These are phyloP conservation scores for Emydoidea blandingii DNA, from an alignment of 2,797 vertebrate genomes.

Conservation along the genomic window DNA sequence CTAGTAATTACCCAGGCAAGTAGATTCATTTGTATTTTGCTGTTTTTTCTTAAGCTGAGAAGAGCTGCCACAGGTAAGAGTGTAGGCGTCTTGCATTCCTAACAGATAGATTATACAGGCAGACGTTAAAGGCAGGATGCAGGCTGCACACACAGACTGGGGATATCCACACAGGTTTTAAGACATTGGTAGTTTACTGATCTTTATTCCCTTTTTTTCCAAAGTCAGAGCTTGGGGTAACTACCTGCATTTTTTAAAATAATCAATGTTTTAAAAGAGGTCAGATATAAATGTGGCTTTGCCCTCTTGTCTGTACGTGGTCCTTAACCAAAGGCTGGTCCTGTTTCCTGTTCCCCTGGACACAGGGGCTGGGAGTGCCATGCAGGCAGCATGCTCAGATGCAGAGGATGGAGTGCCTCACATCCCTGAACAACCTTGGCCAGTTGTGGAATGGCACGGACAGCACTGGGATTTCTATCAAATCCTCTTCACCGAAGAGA, in stretches of 20 bases:
- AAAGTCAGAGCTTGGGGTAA: not conserved
- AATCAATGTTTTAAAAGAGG: not conserved
- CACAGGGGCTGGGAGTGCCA: not conserved
- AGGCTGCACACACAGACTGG: constrained; percentile 10
- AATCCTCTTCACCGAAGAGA: constrained; percentile 19
- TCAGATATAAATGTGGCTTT: not conserved
- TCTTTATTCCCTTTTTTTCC: not conserved
- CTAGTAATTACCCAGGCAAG: constrained; percentile 80
- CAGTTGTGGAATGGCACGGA: constrained; percentile 62
- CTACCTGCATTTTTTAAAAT: not conserved
- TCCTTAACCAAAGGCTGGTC: fast-evolving
- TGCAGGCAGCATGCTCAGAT: not conserved
- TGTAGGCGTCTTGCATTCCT: constrained; percentile 92
- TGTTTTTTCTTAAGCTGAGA: constrained; percentile 82
- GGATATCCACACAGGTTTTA: not conserved
- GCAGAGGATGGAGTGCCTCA: constrained; percentile 61
- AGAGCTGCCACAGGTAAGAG: constrained; percentile 93
- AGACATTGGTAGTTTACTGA: not conserved
- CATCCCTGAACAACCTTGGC: constrained; percentile 39
- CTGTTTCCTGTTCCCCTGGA: not conserved
- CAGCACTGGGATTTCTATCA: constrained; percentile 55
- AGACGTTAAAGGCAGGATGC: constrained; percentile 58
- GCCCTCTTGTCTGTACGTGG: not conserved
- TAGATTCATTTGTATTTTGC: constrained; percentile 79
- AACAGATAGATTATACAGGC: constrained; percentile 71